Evolutionary conservation across 2,797 vertebrate genomes (phyloP), one percentile per base, ranked within the genome.

Genomic region (Coreius guichenoti): DNA sequence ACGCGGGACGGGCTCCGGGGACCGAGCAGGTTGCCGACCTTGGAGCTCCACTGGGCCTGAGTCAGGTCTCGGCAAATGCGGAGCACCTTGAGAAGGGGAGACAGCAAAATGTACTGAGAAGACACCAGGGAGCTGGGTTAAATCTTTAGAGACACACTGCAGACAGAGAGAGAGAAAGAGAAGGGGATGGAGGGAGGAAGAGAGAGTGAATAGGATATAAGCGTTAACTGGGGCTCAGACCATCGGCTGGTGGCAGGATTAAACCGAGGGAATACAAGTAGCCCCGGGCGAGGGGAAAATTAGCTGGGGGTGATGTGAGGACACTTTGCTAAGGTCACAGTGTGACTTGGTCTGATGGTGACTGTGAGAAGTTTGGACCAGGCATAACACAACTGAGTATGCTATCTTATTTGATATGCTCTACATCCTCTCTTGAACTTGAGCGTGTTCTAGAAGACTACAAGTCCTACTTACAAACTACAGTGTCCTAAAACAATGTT

Each of bases 21-120:
- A 67, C 54, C 79, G 83, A 77, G 67, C 86, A 80, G 88, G 85
- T 85, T 74, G 73, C 17, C 51, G 54, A 76, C 81, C 81, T 88
- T 36, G 33, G 8, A 76, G 84, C 86, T 88, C 88, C 83, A 80
- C 79, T 80, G 88, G 88, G 91, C 91, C 88, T 90, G 86, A 43
- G 87, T 89, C 88, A 90, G 86, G 91, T 86, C 86, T 86, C 79
- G 84, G 91, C 90, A 90, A 90, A 92, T 89, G 84, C 73, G 29
- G 78, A 70, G 81, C 79, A 85, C 87, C 87, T 90, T 86, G 84
- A 14, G 73, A 86, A 80, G 68, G 74, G 67, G 65, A 56, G 85
- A 83, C 82, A 61, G 87, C 65, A 83, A 85, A 88, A 88, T 87
- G 84, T 86, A 89, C 79, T 85, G 75, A 83, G 86, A 78, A 75